Percentiles rank a stretch among this genome's conserved stretches.
Evolutionary conservation across 2,797 vertebrate species (phyloP).

Genomic region (Sebastes trivittatus): DNA sequence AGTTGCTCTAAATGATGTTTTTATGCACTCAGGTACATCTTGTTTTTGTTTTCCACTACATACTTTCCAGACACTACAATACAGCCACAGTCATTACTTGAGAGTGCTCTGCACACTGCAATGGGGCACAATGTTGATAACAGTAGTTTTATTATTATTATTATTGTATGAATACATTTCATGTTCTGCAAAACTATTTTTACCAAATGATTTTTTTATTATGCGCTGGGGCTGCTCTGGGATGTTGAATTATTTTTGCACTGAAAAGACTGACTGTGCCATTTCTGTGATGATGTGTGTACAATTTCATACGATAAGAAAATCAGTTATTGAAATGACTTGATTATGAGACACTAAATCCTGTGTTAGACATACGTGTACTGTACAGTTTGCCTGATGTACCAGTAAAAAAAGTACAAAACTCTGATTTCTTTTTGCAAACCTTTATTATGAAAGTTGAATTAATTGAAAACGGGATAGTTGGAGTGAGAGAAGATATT

Average conservation of each 20-base stretch:
- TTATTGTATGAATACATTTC: neutral
- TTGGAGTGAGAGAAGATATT: too few relatives aligned
- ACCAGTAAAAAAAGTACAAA: neutral
- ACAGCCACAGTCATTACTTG: neutral
- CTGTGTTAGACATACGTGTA: neutral
- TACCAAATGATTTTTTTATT: neutral
- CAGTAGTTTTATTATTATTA: neutral
- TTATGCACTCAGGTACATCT: neutral
- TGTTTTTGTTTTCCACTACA: neutral
- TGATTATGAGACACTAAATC: neutral
- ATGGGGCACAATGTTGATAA: neutral
- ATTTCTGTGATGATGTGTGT: neutral
- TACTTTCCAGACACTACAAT: neutral
- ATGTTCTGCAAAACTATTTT: neutral
- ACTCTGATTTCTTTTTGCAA: neutral
- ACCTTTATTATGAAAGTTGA: neutral
- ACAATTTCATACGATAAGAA: neutral
- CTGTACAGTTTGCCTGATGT: neutral
- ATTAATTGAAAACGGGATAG: neutral
- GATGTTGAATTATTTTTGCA: conserved; percentile 28
- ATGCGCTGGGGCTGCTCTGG: neutral
- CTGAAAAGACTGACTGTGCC: conserved; percentile 2
- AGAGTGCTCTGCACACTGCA: neutral
- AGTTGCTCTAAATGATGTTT: neutral
- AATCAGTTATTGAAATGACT: neutral